Conservation (phyloP, 2,113 vertebrate genomes). For the Pomatorhinus ruficollis region DNA sequence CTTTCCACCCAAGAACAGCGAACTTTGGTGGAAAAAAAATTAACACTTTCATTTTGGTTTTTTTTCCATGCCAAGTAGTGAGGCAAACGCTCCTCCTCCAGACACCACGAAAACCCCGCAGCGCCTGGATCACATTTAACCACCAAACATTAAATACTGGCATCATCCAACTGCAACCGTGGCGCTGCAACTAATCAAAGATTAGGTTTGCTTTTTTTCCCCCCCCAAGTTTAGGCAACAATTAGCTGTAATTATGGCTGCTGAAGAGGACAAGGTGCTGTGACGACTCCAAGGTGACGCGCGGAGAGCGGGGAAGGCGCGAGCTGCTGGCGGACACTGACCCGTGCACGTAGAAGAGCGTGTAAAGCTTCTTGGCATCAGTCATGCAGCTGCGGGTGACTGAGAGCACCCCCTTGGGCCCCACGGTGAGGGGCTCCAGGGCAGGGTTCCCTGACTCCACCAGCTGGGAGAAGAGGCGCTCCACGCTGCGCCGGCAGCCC, state of each 20-base stretch:
- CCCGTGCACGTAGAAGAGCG: conserved; percentile 94
- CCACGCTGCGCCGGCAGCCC: conserved; percentile 94
- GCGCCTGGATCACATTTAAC: background rate
- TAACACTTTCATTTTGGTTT: background rate
- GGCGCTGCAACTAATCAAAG: background rate
- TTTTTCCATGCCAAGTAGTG: background rate
- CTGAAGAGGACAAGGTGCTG: accelerated
- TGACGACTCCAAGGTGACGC: background rate
- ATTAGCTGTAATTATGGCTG: accelerated
- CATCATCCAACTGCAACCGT: background rate
- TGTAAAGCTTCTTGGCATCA: conserved; percentile 92
- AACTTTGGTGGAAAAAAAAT: background rate
- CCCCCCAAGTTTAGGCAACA: background rate
- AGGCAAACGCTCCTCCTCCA: background rate
- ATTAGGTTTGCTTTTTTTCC: background rate
- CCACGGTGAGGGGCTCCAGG: conserved; percentile 91
- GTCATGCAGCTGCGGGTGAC: conserved; percentile 88
- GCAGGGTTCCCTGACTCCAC: conserved; percentile 93
- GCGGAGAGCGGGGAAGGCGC: accelerated
- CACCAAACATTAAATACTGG: accelerated
- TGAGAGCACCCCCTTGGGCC: conserved; percentile 88
- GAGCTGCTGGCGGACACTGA: conserved; percentile 57
- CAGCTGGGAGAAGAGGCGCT: conserved; percentile 93
- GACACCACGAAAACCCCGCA: background rate
- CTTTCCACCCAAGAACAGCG: background rate